These are phyloP conservation scores for Parotia lawesii DNA, from an alignment of 2,113 vertebrate species.

Conservation along the genomic window DNA sequence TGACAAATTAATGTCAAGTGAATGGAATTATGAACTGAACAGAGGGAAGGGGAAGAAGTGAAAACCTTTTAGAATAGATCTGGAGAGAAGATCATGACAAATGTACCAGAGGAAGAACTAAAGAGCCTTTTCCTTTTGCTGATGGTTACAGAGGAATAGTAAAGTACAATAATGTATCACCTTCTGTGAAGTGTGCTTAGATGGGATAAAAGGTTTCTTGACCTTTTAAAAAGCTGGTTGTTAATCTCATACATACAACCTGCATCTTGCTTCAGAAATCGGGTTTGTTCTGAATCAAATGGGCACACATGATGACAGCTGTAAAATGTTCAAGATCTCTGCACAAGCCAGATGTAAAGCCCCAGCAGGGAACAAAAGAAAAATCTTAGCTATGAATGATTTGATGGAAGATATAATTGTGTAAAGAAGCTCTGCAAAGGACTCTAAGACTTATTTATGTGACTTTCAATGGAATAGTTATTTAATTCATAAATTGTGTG, in stretches of 20 bases:
- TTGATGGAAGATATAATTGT: neutral
- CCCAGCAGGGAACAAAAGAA: neutral
- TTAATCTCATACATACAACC: neutral
- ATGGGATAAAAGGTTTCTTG: neutral
- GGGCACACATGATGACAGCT: neutral
- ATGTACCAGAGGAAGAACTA: neutral
- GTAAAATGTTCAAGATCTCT: neutral
- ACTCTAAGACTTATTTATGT: neutral
- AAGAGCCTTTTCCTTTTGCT: neutral
- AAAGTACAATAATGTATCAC: neutral
- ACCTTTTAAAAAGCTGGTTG: neutral
- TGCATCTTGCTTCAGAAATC: neutral
- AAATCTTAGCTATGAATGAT: neutral
- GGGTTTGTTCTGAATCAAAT: neutral
- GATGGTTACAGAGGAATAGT: neutral
- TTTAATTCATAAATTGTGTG: neutral
- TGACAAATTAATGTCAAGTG: neutral
- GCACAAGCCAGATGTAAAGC: neutral
- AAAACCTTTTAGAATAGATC: neutral
- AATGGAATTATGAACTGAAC: neutral
- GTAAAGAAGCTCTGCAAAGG: neutral
- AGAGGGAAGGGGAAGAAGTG: neutral
- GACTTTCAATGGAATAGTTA: neutral
- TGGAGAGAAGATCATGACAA: neutral
- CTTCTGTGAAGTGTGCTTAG: neutral